Evolutionary conservation across 2,888 invertebrate genomes (phyloP).

Genomic region (Drosophila diplacantha): DNA sequence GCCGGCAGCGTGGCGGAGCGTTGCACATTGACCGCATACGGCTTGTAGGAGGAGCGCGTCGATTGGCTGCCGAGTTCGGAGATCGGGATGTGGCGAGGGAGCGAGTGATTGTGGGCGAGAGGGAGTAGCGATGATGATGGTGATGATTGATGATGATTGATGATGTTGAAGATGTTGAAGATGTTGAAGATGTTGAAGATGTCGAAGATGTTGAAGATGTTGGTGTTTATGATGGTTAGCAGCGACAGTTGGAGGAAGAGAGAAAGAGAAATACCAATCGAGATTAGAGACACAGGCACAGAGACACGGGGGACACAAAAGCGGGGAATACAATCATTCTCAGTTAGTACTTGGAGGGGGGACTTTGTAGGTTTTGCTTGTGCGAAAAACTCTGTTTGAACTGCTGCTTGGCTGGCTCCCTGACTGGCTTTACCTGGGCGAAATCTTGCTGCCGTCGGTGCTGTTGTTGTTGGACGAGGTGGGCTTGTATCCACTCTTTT

Average conservation of each 20-base stretch:
- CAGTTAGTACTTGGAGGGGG: background rate
- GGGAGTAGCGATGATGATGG: conserved; percentile 12
- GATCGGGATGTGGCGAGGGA: conserved; percentile 7
- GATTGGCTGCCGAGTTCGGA: conserved; percentile 74
- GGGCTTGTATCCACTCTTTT: conserved; percentile 94
- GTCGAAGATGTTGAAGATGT: conserved; percentile 3
- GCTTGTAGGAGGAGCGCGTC: conserved; percentile 78
- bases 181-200: conserved; percentile 5
- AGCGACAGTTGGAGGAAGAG: conserved; percentile 43
- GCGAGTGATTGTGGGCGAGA: conserved; percentile 5
- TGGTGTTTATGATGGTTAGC: conserved; percentile 37
- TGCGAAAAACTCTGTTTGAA: background rate
- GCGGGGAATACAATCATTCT: background rate
- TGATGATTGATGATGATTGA: conserved; percentile 6
- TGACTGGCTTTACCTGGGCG: conserved; percentile 83
- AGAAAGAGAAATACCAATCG: conserved; percentile 58
- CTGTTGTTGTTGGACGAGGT: conserved; percentile 81
- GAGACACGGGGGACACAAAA: conserved; percentile 4
- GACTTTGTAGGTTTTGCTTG: background rate
- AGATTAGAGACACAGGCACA: conserved; percentile 33
- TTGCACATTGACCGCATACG: conserved; percentile 81
- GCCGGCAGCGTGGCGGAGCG: conserved; percentile 93
- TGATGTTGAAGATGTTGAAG: conserved; percentile 16
- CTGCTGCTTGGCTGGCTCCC: background rate
- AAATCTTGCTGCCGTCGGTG: conserved; percentile 83